phyloP scores from a whole-genome alignment of 2,888 invertebrate species.

The Chironomus riparius region DNA sequence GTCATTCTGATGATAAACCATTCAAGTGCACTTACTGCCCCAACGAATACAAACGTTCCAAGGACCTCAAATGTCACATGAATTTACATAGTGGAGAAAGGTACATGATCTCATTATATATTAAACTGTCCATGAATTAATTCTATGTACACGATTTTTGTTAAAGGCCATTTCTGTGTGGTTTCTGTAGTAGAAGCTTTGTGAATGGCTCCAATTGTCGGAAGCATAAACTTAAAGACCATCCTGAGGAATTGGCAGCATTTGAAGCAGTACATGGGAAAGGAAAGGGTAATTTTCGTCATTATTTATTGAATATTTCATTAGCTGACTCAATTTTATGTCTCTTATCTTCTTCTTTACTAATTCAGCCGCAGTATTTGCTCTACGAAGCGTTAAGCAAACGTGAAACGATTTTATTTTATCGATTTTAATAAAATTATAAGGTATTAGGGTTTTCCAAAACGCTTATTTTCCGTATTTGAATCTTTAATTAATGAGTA shows the following conservation, averaged over 20 bases:
- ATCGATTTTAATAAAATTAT: too few relatives aligned
- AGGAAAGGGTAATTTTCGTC: not conserved
- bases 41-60: slow-evolving; percentile 11
- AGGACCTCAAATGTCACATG: slow-evolving; percentile 17
- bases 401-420: too few relatives aligned
- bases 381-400: not conserved
- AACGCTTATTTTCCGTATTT: too few relatives aligned
- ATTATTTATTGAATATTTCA: not conserved
- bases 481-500: too few relatives aligned
- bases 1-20: slow-evolving; percentile 5
- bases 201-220: slow-evolving; percentile 20
- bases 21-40: slow-evolving; percentile 9
- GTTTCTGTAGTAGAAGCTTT: not conserved
- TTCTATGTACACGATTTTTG: not conserved
- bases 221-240: slow-evolving; percentile 23
- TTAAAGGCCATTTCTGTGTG: slow-evolving; percentile 5
- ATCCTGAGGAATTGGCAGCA: slow-evolving; percentile 15
- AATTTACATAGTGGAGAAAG: slow-evolving; percentile 13
- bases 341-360: not conserved
- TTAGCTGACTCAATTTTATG: not conserved
- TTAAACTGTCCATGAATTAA: not conserved
- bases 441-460: too few relatives aligned
- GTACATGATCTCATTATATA: not conserved
- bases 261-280: slow-evolving; percentile 7
- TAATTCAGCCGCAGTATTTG: not conserved